These are phyloP conservation scores for Scaptomyza polygonia DNA, from an alignment of 2,888 invertebrate species.

Conservation along the genomic window DNA sequence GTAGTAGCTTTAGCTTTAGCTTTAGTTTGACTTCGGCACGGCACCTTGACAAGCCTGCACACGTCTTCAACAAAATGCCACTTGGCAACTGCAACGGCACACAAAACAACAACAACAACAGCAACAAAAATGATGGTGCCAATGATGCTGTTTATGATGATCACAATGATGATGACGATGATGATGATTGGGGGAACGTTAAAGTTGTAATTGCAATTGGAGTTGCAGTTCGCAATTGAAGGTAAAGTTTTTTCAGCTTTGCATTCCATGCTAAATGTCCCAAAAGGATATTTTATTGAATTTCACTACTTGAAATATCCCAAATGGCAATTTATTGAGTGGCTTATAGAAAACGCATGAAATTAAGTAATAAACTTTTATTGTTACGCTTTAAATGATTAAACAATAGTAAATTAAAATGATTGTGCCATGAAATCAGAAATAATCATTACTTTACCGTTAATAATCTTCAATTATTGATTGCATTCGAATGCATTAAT, in stretches of 20 bases:
- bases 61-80: conserved; percentile 58
- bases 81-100: conserved; percentile 34
- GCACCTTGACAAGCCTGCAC: conserved; percentile 76
- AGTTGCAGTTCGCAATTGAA: conserved; percentile 15
- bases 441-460: too few species aligned
- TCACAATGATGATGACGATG: conserved; percentile 18
- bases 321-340: neutral
- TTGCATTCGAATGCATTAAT: neutral
- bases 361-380: too few species aligned
- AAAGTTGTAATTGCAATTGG: conserved; percentile 12
- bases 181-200: conserved; percentile 3
- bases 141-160: conserved; percentile 2
- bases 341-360: too few species aligned
- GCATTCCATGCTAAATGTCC: neutral
- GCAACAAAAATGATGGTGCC: conserved; percentile 5
- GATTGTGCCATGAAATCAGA: too few species aligned
- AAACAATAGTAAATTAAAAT: too few species aligned
- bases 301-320: neutral
- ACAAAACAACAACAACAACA: too few species aligned
- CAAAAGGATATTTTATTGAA: neutral
- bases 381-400: too few species aligned
- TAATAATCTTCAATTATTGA: neutral
- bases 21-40: conserved; percentile 30
- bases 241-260: conserved; percentile 6
- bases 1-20: conserved; percentile 7